phyloP scores from a whole-genome alignment of 2,797 vertebrate species.

The Diplodus sargus region DNA sequence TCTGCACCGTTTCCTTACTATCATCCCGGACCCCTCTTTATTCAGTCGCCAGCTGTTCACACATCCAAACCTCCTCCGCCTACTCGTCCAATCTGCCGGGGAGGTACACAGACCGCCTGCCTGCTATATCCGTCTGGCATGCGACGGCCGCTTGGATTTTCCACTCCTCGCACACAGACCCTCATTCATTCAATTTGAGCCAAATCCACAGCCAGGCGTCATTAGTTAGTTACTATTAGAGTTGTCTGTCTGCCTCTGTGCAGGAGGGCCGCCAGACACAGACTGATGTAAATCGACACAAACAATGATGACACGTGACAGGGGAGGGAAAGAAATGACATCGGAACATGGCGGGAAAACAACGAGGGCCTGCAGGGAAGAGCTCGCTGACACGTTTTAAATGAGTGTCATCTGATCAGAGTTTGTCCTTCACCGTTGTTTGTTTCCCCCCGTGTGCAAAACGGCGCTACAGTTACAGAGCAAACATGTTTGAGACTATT shows the following conservation, averaged over 20 bases:
- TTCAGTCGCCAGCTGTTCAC: conserved; percentile 62
- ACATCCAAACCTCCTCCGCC: conserved; percentile 54
- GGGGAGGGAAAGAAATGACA: conserved; percentile 27
- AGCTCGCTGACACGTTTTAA: conserved; percentile 59
- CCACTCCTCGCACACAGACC: conserved; percentile 39
- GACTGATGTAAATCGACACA: conserved; percentile 64
- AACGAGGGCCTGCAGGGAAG: conserved; percentile 31
- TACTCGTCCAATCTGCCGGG: conserved; percentile 40
- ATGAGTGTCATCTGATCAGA: conserved; percentile 63
- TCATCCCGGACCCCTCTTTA: conserved; percentile 39
- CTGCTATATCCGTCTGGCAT: conserved; percentile 51
- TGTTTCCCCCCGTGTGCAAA: conserved; percentile 27
- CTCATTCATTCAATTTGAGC: conserved; percentile 54
- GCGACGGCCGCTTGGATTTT: conserved; percentile 42
- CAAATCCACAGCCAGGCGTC: conserved; percentile 42
- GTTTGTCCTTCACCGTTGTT: conserved; percentile 57
- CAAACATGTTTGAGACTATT: conserved; percentile 17
- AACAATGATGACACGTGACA: conserved; percentile 55
- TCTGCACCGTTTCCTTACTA: conserved; percentile 13
- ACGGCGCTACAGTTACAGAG: conserved; percentile 1
- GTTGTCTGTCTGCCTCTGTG: conserved; percentile 25
- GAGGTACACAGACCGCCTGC: conserved; percentile 44
- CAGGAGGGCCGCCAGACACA: conserved; percentile 43
- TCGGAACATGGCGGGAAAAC: conserved; percentile 29
- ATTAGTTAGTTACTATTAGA: conserved; percentile 58